phyloP scores from a whole-genome alignment of 2,888 invertebrate species.

The Tinea semifulvella region DNA sequence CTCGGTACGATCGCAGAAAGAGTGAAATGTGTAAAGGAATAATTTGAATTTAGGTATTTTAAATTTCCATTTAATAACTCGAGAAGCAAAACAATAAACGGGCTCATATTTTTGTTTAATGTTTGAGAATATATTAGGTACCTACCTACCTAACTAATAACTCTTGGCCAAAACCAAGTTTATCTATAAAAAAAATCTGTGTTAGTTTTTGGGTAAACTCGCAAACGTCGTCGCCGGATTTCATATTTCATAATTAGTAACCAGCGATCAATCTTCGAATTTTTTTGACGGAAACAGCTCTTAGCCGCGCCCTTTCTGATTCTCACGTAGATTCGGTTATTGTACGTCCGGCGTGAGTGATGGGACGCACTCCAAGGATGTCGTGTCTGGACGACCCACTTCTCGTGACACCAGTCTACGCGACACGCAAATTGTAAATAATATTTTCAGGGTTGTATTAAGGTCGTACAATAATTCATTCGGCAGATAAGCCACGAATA shows the following conservation, averaged over 20 bases:
- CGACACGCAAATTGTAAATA: conserved; percentile 10
- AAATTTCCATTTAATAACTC: too few species aligned
- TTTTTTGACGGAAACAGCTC: conserved; percentile 53
- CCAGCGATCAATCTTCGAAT: conserved; percentile 50
- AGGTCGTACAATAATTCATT: background rate
- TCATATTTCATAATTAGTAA: conserved; percentile 60
- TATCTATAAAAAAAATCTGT: background rate
- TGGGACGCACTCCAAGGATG: conserved; percentile 7
- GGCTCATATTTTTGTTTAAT: too few species aligned
- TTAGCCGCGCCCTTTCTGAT: conserved; percentile 31
- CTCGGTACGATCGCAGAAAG: too few species aligned
- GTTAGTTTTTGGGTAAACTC: conserved; percentile 1
- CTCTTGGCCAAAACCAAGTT: too few species aligned
- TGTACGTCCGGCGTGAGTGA: conserved; percentile 11
- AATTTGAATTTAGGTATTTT: too few species aligned
- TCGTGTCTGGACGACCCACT: conserved; percentile 11
- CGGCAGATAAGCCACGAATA: background rate
- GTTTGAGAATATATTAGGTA: too few species aligned
- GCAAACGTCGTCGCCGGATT: conserved; percentile 9
- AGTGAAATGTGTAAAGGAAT: too few species aligned
- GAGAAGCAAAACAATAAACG: too few species aligned
- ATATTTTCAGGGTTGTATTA: background rate
- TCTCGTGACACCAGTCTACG: background rate
- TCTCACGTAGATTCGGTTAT: conserved; percentile 7
- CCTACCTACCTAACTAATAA: too few species aligned